Evolutionary conservation across 2,113 vertebrate species (phyloP), one percentile per base, ranked within the genome.

Genomic region (Neogobius melanostomus): DNA sequence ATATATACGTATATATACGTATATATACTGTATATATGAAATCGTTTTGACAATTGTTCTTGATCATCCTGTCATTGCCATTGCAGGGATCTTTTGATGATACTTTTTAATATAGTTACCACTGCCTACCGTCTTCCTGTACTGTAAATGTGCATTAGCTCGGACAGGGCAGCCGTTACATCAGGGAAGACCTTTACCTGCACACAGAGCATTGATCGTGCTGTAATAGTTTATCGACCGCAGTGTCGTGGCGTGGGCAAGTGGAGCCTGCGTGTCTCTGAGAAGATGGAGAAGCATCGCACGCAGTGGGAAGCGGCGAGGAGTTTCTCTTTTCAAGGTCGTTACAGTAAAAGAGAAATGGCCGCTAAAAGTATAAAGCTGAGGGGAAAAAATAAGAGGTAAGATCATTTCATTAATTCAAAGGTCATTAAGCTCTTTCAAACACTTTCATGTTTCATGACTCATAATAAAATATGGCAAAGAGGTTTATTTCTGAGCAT

Each of bases 181-280:
- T 9, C 59, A 51, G 60, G 53, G 53, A 44, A 49, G 56, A 65
- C 50, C 57, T 63, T 12, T 12, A 80, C 59, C 69, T 64, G 43
- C 46, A 56, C 62, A 7, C 16, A 9, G 14, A 74, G 53, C 15
- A 81, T 77, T 45, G 71, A 81, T 82, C 64, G 14, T 0, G 17
- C 79, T 45, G 45, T 85, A 80, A 88, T 69, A 76, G 73, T 82
- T 79, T 82, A 87, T 85, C 50, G 66, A 85, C 64, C n/a, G 21
- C 5, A 50, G 56, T 68, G 43, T 69, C 4, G 48, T 43, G 59
- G 48, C 47, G 62, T 52, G 5, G n/a, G 6, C 16, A 47, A 15
- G 62, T 45, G 7, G 48, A 68, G 54, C 73, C 75, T 57, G 52
- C 42, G 6, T 60, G 64, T 71, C 54, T 54, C 6, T 28, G 62